Conservation (phyloP, 37 sponge, comb jelly and placozoan species). For the Ianthella basta region DNA sequence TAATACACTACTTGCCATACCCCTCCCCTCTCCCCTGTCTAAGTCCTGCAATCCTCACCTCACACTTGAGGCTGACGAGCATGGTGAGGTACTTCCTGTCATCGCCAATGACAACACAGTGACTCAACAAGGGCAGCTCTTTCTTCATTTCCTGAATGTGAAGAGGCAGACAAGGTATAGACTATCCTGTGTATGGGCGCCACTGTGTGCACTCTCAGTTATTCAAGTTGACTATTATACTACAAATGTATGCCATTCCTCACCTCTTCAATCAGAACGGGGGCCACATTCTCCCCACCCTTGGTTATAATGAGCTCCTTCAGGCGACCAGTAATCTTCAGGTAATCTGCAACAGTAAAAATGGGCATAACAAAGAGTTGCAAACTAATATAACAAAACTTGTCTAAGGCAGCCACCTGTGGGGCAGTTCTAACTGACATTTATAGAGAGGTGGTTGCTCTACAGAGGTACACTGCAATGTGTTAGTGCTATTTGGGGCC, state of each 20-base stretch:
- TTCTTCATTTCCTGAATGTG: constrained; percentile 22
- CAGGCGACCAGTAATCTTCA: constrained; percentile 91
- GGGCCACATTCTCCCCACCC: constrained; percentile 98
- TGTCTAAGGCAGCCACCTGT: background rate
- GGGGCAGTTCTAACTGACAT: too few relatives aligned
- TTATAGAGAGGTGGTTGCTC: too few relatives aligned
- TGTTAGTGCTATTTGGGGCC: too few relatives aligned
- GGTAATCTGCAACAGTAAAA: constrained; percentile 60
- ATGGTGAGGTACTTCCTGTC: constrained; percentile 85
- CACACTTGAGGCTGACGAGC: constrained; percentile 83
- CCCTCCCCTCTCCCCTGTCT: too few relatives aligned
- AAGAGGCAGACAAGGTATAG: constrained; percentile 16
- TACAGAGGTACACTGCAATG: too few relatives aligned
- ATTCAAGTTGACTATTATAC: too few relatives aligned
- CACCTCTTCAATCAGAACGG: constrained; percentile 91
- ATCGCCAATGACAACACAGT: constrained; percentile 76
- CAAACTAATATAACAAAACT: too few relatives aligned
- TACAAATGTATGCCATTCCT: too few relatives aligned
- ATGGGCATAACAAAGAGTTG: background rate
- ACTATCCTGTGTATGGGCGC: too few relatives aligned
- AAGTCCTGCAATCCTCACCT: constrained; percentile 52
- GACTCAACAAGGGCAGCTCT: constrained; percentile 17
- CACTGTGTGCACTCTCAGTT: too few relatives aligned
- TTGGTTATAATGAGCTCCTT: constrained; percentile 96
- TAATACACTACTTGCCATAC: too few relatives aligned